Base-by-base conservation (phyloP, 2,888 invertebrate species). In the Drosophila monieri region DNA sequence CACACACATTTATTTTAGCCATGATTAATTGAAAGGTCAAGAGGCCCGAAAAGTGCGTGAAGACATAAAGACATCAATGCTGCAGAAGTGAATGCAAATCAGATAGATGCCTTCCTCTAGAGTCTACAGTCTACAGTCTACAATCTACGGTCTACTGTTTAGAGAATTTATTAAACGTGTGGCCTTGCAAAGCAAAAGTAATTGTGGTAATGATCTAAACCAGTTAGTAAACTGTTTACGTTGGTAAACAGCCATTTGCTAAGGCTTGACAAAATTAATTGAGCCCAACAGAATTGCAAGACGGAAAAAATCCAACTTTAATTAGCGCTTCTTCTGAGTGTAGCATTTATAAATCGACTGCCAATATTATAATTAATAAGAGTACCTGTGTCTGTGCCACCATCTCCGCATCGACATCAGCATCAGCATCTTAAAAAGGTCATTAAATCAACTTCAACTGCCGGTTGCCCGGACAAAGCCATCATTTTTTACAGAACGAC, bases 11-110 rank as follows among this genome's bases (percentile, higher is more conserved):
- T 78, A 78, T 81, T 41, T 41, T 76, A 76, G 59, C 65, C 67
- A 70, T 81, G 81, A 88, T 88, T 81, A 88, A 81, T 81, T 88
- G 43, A 83, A 88, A 81, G 81, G 86, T 88, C 88, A 81, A 69
- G 64, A 61, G 69, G 64, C 68, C 46, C 54, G 37, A 57, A 55
- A 59, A 71, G 60, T 85, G 85, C 83, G 78, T 80, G 30, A 48
- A 54, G 44, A 58, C 62, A 73, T 59, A 35, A 61, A 58, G 44
- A 59, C 32, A 60, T 61, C 46, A 61, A 62, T 41, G 46, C 47
- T 53, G 15, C 9, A 48, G 18, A 69, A 35, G 14, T 49, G 43
- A 35, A 67, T 9, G 43, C 51, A 47, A 52, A 47, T 37, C 14
- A 6, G 3, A 15, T 49, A 15, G 18, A 37, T 35, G 47, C 27